Evolutionary conservation across 2,888 invertebrate species (phyloP).

Genomic region (Limulus polyphemus): DNA sequence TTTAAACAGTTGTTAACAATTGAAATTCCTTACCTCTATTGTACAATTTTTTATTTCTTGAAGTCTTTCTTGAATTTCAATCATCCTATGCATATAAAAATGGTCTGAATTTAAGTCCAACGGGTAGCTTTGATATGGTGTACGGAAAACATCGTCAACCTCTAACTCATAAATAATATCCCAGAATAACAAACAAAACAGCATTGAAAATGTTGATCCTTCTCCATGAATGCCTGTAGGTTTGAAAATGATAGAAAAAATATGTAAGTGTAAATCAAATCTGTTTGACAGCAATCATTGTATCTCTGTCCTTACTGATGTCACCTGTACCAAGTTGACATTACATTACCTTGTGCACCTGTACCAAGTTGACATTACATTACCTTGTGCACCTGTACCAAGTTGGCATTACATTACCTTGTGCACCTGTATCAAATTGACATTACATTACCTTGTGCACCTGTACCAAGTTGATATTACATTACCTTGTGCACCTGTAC

Average conservation of each 20-base stretch:
- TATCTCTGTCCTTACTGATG: no score
- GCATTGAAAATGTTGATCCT: constrained; percentile 48
- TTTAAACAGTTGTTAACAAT: not conserved
- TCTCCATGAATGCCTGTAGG: constrained; percentile 57
- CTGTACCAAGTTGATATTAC: no score
- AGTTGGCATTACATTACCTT: no score
- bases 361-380: no score
- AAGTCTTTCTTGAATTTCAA: constrained; percentile 45
- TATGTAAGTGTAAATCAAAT: no score
- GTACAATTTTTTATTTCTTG: constrained; percentile 34
- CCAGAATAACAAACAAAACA: constrained; percentile 62
- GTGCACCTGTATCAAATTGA: no score
- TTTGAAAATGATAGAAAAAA: not conserved
- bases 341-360: no score
- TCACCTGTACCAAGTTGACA: no score
- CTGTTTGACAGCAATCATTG: no score
- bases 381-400: no score
- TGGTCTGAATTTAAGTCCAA: constrained; percentile 53
- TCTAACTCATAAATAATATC: constrained; percentile 51
- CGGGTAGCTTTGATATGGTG: constrained; percentile 53
- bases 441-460: no score
- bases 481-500: no score
- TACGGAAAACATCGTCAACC: constrained; percentile 53
- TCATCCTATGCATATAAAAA: constrained; percentile 54
- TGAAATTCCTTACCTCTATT: constrained; percentile 35